These are phyloP conservation scores for Drosophila sp. DNA, from an alignment of 1,140 invertebrate genomes.

Conservation along the genomic window DNA sequence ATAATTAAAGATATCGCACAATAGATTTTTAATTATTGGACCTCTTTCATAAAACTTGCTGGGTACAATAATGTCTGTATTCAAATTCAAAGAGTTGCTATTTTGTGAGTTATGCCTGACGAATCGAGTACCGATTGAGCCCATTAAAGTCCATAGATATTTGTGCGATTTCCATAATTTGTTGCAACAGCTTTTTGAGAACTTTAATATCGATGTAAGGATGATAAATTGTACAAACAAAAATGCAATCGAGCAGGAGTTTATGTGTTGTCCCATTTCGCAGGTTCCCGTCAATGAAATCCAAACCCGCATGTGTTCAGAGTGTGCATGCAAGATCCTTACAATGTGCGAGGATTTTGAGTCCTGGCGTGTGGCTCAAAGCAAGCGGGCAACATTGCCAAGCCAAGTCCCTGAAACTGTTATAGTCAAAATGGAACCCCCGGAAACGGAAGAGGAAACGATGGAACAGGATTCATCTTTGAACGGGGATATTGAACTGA, in stretches of 20 bases:
- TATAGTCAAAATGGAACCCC: background rate
- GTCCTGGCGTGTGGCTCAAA: slow-evolving; percentile 3
- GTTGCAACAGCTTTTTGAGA: slow-evolving; percentile 12
- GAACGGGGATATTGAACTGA: background rate
- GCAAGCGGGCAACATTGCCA: background rate
- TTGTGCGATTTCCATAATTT: background rate
- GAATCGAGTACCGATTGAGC: background rate
- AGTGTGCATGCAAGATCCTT: slow-evolving; percentile 2
- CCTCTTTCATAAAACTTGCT: background rate
- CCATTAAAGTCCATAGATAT: background rate
- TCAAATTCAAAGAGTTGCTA: background rate
- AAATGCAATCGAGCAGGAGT: background rate
- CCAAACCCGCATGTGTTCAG: background rate
- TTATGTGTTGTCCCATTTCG: background rate
- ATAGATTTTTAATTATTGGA: background rate
- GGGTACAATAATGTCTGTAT: background rate
- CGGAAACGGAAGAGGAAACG: background rate
- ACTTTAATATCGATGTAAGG: slow-evolving; percentile 4
- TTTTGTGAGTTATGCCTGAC: background rate
- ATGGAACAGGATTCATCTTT: background rate
- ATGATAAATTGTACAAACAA: background rate
- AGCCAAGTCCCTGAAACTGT: background rate
- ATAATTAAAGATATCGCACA: background rate
- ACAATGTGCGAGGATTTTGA: slow-evolving; percentile 3
- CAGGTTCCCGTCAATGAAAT: slow-evolving; percentile 6